A percentile compares a stretch with the other conserved stretches of the same genome.
These are phyloP conservation scores for Ciconia nigra DNA, from an alignment of 2,797 vertebrate genomes.

Conservation along the genomic window DNA sequence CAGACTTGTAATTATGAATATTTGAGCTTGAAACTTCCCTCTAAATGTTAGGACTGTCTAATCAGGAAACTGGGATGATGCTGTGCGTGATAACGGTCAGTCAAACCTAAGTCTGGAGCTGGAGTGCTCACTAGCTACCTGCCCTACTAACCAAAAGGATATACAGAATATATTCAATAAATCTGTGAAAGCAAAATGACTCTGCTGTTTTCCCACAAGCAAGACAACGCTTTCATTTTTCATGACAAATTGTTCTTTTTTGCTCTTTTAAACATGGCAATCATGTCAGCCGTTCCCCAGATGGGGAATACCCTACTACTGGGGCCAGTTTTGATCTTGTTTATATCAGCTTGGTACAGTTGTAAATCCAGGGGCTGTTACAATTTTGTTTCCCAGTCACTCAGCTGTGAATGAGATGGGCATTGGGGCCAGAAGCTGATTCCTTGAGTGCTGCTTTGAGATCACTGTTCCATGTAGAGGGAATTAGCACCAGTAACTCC, in stretches of 20 bases:
- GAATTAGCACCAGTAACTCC: background rate
- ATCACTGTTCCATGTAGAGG: background rate
- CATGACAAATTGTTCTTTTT: conserved; percentile 1
- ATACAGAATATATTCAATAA: background rate
- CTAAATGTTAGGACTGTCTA: background rate
- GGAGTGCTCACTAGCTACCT: background rate
- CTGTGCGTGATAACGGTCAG: background rate
- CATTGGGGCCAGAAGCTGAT: background rate
- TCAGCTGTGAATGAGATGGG: background rate
- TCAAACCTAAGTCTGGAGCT: background rate
- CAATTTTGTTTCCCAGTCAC: background rate
- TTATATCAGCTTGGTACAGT: background rate
- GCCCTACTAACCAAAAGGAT: background rate
- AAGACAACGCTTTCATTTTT: background rate
- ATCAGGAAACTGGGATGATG: background rate
- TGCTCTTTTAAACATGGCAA: background rate
- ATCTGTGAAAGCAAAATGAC: background rate
- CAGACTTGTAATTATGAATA: background rate
- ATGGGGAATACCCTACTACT: background rate
- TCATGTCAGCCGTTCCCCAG: background rate
- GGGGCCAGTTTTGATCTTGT: conserved; percentile 7
- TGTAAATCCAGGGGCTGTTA: conserved; percentile 25
- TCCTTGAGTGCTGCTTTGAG: background rate
- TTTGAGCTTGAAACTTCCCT: background rate
- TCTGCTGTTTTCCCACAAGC: background rate